phyloP scores from a whole-genome alignment of 2,113 vertebrate species.

The Nerophis ophidion region DNA sequence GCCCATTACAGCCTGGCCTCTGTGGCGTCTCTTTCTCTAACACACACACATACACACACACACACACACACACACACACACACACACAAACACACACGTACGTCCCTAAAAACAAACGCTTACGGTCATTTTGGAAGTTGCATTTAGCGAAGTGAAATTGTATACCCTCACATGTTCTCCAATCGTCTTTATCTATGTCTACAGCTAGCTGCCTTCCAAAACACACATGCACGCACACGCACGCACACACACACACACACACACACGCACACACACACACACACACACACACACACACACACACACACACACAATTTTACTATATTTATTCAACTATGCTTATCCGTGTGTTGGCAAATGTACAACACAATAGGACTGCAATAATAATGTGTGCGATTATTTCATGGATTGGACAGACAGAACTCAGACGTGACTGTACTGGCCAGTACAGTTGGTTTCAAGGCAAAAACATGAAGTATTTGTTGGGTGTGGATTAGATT shows the following conservation, averaged over 20 bases:
- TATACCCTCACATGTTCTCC: slow-evolving; percentile 17
- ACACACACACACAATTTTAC: slow-evolving; percentile 5
- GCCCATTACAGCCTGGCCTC: slow-evolving; percentile 37
- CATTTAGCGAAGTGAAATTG: slow-evolving; percentile 19
- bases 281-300: not conserved
- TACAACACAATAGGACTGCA: slow-evolving; percentile 1
- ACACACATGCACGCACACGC: slow-evolving; percentile 5
- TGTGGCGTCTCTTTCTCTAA: slow-evolving; percentile 13
- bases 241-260: slow-evolving; percentile 6
- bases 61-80: slow-evolving; percentile 3
- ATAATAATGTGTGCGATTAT: slow-evolving; percentile 9
- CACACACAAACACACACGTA: slow-evolving; percentile 1
- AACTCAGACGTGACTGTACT: slow-evolving; percentile 6
- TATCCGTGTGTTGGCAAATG: slow-evolving; percentile 25
- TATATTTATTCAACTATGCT: slow-evolving; percentile 20
- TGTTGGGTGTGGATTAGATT: not conserved
- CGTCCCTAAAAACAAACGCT: slow-evolving; percentile 1
- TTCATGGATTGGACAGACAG: not conserved
- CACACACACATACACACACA: slow-evolving; percentile 1
- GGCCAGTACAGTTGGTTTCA: not conserved
- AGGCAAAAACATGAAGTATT: slow-evolving; percentile 8
- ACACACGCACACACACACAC: too few relatives aligned
- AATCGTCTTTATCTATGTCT: slow-evolving; percentile 21
- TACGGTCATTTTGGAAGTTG: slow-evolving; percentile 22
- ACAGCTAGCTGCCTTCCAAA: slow-evolving; percentile 9